Percentiles rank a stretch among this genome's conserved stretches.
phyloP scores from a whole-genome alignment of 2,113 vertebrate species.

The Mesembrinibis cayennensis region DNA sequence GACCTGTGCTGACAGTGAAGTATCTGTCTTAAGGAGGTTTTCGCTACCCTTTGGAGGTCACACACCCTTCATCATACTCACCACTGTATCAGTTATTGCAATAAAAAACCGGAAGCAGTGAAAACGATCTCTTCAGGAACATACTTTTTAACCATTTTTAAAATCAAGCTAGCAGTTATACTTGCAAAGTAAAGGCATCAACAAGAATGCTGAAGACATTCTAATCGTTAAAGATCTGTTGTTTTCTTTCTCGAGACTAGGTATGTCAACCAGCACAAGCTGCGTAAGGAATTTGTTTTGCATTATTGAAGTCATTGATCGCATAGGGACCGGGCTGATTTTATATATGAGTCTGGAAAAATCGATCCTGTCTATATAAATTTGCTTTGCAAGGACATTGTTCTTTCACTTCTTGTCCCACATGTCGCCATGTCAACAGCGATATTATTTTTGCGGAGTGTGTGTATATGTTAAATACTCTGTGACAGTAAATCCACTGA shows the following conservation, averaged over 20 bases:
- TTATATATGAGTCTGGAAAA: background rate
- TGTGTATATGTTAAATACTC: background rate
- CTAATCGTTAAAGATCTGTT: background rate
- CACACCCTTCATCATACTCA: background rate
- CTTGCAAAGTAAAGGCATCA: background rate
- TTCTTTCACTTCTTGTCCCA: background rate
- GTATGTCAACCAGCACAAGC: background rate
- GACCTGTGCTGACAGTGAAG: background rate
- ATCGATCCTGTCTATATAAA: background rate
- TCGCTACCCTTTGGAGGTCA: background rate
- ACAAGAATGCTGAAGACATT: background rate
- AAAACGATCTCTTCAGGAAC: background rate
- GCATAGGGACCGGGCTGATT: background rate
- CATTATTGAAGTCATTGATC: background rate
- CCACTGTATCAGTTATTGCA: background rate
- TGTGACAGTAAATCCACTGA: background rate
- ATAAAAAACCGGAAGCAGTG: background rate
- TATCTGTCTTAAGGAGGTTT: background rate
- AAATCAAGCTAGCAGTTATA: background rate
- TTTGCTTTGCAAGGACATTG: background rate
- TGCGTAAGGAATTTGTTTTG: background rate
- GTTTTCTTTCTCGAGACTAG: background rate
- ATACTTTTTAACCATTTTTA: background rate
- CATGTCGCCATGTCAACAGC: background rate
- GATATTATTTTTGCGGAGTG: background rate